Conservation (phyloP, 2,113 vertebrate genomes). For the Semnopithecus entellus region DNA sequence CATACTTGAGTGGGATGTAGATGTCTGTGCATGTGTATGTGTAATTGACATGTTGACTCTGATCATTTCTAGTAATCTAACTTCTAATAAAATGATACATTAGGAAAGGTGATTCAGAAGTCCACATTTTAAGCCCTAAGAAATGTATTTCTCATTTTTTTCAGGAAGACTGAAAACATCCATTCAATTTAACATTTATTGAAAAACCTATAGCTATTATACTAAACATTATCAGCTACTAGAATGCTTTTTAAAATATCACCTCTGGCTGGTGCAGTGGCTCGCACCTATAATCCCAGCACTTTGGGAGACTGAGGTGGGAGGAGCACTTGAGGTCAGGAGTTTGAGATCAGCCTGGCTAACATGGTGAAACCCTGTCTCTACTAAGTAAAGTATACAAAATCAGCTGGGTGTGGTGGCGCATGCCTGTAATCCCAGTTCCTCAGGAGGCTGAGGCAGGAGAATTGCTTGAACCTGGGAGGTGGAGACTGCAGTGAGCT, state of each 20-base stretch:
- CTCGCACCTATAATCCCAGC: no score
- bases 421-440: no score
- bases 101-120: neutral
- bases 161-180: neutral
- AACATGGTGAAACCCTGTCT: no score
- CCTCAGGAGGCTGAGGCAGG: no score
- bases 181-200: neutral
- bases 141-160: neutral
- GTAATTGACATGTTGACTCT: neutral
- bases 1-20: neutral
- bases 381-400: no score
- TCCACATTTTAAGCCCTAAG: neutral
- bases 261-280: no score
- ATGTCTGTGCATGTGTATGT: neutral
- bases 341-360: no score
- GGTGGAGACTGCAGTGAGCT: no score
- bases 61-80: neutral
- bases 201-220: neutral
- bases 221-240: neutral
- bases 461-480: no score
- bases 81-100: neutral
- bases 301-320: no score
- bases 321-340: no score
- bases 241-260: neutral
- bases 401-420: no score